Evolutionary conservation across 2,888 invertebrate genomes (phyloP).

Genomic region (Cepaea hortensis): DNA sequence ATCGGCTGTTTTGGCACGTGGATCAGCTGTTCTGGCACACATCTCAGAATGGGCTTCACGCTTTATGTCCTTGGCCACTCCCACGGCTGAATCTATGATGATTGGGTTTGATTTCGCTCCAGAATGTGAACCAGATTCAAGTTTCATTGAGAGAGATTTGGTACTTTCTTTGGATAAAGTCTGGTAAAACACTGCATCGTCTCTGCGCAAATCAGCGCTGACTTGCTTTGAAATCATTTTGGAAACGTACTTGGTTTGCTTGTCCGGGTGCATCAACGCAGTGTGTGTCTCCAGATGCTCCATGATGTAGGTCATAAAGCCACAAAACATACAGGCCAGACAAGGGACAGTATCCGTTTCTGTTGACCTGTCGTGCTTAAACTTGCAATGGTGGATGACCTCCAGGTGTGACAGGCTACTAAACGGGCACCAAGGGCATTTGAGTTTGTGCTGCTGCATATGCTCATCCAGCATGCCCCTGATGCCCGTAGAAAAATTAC

Average conservation of each 20-base stretch:
- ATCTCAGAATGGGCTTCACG: not conserved
- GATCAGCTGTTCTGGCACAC: no score
- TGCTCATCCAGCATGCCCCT: slow-evolving; percentile 33
- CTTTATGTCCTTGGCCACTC: not conserved
- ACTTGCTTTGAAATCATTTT: slow-evolving; percentile 39
- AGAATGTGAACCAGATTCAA: not conserved
- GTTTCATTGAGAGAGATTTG: not conserved
- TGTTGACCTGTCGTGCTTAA: slow-evolving; percentile 28
- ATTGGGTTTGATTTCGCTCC: slow-evolving; percentile 4
- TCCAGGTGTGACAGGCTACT: slow-evolving; percentile 32
- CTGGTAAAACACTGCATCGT: slow-evolving; percentile 27
- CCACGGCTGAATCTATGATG: not conserved
- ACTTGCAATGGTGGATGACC: slow-evolving; percentile 23
- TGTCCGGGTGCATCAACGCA: slow-evolving; percentile 28
- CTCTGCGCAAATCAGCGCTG: slow-evolving; percentile 27
- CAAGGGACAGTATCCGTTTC: slow-evolving; percentile 45
- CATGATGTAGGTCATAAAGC: slow-evolving; percentile 40
- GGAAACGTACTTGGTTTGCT: slow-evolving; percentile 38
- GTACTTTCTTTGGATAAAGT: not conserved
- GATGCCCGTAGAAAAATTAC: not conserved
- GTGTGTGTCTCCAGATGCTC: slow-evolving; percentile 42
- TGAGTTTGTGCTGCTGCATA: slow-evolving; percentile 38
- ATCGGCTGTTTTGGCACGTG: not conserved
- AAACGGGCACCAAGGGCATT: slow-evolving; percentile 36
- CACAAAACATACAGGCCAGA: slow-evolving; percentile 37